These are phyloP conservation scores for Gymnogyps californianus DNA, from an alignment of 2,113 vertebrate species.

Conservation along the genomic window DNA sequence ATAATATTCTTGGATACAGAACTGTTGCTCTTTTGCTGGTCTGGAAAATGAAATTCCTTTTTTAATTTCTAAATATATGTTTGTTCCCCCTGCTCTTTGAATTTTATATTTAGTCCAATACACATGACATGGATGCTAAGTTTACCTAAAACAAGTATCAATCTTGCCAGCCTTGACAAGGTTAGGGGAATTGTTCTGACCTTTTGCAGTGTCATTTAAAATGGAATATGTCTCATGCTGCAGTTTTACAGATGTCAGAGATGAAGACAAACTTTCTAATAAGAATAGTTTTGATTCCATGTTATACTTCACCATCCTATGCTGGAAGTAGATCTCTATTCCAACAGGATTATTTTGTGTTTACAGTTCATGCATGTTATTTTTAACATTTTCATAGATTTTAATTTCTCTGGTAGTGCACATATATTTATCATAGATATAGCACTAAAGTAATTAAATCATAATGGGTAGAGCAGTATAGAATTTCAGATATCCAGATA, in stretches of 20 bases:
- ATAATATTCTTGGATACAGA: neutral
- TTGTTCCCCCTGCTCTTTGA: neutral
- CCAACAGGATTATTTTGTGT: neutral
- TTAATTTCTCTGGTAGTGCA: neutral
- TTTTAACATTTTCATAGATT: neutral
- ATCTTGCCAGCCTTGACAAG: constrained; percentile 17
- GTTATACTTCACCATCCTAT: fast-evolving
- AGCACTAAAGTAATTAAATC: neutral
- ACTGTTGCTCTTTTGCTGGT: neutral
- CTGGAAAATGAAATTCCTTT: constrained; percentile 43
- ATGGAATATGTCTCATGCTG: neutral
- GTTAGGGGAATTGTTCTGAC: constrained; percentile 30
- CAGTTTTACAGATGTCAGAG: neutral
- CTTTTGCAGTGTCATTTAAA: constrained; percentile 14
- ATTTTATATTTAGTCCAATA: constrained; percentile 47
- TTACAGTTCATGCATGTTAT: neutral
- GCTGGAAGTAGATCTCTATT: neutral
- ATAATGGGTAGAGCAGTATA: neutral
- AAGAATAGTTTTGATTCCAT: neutral
- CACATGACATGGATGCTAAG: constrained; percentile 25
- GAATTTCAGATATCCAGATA: neutral
- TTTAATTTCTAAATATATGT: constrained; percentile 42
- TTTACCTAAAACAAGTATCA: constrained; percentile 49
- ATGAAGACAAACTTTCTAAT: neutral
- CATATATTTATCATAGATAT: neutral